These are phyloP conservation scores for Cyphomyrmex costatus DNA, from an alignment of 1,140 invertebrate genomes.

Conservation along the genomic window DNA sequence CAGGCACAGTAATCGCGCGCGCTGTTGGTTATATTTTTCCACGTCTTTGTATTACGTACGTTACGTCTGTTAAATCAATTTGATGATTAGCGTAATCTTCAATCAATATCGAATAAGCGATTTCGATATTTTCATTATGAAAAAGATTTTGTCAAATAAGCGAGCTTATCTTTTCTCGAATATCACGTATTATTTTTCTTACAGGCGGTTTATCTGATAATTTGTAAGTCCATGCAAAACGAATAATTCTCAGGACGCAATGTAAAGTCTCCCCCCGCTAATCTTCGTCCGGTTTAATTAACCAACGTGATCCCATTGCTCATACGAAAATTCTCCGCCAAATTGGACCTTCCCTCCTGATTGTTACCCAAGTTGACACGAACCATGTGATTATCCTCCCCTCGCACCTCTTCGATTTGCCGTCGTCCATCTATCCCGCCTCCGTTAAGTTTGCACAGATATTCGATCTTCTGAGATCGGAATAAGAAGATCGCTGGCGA, in stretches of 20 bases:
- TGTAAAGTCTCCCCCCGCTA: neutral
- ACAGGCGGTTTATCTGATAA: neutral
- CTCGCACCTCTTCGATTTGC: neutral
- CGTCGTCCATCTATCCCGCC: conserved; percentile 33
- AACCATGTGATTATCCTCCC: conserved; percentile 61
- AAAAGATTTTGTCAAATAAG: neutral
- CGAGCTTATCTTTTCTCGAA: neutral
- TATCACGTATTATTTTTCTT: neutral
- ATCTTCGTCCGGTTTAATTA: conserved; percentile 52
- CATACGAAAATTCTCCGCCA: conserved; percentile 50
- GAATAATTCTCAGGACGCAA: conserved; percentile 34
- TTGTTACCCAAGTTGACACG: conserved; percentile 64
- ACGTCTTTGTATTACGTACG: conserved; percentile 28
- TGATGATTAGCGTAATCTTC: conserved; percentile 43
- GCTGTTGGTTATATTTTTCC: conserved; percentile 43
- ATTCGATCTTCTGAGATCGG: conserved; percentile 62
- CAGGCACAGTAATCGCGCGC: conserved; percentile 69
- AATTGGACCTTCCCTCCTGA: conserved; percentile 50
- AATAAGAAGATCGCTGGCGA: conserved; percentile 60
- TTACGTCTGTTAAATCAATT: neutral
- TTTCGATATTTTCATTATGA: neutral
- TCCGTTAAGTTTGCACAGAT: conserved; percentile 50
- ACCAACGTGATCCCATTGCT: conserved; percentile 51
- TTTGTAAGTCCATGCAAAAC: conserved; percentile 28
- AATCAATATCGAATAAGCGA: conserved; percentile 7